Evolutionary conservation across 2,797 vertebrate genomes (phyloP).

Genomic region (Dromococcyx pavoninus): DNA sequence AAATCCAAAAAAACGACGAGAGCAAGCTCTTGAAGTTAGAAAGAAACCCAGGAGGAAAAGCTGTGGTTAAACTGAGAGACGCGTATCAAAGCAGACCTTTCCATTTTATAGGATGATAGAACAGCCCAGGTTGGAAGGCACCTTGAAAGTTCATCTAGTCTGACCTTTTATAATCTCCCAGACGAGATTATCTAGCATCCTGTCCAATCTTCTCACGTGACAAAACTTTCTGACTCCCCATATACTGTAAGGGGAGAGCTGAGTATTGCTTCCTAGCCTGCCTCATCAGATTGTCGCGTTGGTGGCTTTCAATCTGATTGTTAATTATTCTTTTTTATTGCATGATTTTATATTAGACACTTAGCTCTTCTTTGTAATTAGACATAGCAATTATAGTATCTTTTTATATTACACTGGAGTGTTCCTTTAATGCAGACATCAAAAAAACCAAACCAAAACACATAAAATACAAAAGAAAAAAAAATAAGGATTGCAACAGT

Average conservation of each 20-base stretch:
- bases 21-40: background rate
- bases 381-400: background rate
- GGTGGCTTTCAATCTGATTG: background rate
- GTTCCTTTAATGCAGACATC: slow-evolving; percentile 39
- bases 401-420: slow-evolving; percentile 44
- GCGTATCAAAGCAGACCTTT: background rate
- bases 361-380: slow-evolving; percentile 54
- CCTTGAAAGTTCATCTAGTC: background rate
- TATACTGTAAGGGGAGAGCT: background rate
- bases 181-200: background rate
- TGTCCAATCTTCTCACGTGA: background rate
- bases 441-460: slow-evolving; percentile 24
- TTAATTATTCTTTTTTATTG: slow-evolving; percentile 29
- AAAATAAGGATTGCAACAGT: background rate
- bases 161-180: background rate
- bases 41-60: background rate
- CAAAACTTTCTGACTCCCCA: background rate
- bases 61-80: background rate
- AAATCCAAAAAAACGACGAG: background rate
- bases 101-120: background rate
- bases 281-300: background rate
- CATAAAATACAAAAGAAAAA: background rate
- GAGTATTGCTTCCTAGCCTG: background rate
- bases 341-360: slow-evolving; percentile 12
- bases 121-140: background rate